phyloP scores from a whole-genome alignment of 2,797 vertebrate species.

The Hydrophis major region DNA sequence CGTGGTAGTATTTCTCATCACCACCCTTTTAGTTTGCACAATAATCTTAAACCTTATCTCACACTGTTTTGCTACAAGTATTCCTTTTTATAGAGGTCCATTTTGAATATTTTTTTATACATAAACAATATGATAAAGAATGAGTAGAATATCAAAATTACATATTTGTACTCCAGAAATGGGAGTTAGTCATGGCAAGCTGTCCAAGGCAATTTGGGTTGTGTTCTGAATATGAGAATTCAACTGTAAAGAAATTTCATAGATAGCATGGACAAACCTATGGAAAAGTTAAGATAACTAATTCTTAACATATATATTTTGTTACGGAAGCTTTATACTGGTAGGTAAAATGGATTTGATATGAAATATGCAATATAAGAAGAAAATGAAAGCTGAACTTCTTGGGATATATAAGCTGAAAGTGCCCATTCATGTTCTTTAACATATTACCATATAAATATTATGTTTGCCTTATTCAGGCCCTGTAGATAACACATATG shows the following conservation, averaged over 20 bases:
- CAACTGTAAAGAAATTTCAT: background rate
- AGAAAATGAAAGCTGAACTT: background rate
- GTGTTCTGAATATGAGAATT: background rate
- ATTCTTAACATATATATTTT: background rate
- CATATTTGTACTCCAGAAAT: background rate
- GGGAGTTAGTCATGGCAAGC: background rate
- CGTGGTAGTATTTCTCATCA: background rate
- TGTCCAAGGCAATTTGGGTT: background rate
- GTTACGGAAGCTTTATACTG: background rate
- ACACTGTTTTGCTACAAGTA: background rate
- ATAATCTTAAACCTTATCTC: background rate
- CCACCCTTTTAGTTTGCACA: background rate
- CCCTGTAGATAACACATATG: background rate
- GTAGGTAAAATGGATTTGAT: background rate
- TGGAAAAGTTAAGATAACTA: background rate
- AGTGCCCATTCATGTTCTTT: background rate
- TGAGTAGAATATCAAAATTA: background rate
- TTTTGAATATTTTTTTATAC: background rate
- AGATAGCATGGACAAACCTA: background rate
- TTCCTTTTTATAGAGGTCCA: background rate
- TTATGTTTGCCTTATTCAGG: constrained; percentile 1
- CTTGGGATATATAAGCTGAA: background rate
- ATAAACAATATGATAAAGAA: background rate
- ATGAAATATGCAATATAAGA: background rate
- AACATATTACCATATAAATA: constrained; percentile 14